Percentiles rank a stretch among this genome's conserved stretches.
phyloP scores from a whole-genome alignment of 2,797 vertebrate genomes.

The Vipera latastei region DNA sequence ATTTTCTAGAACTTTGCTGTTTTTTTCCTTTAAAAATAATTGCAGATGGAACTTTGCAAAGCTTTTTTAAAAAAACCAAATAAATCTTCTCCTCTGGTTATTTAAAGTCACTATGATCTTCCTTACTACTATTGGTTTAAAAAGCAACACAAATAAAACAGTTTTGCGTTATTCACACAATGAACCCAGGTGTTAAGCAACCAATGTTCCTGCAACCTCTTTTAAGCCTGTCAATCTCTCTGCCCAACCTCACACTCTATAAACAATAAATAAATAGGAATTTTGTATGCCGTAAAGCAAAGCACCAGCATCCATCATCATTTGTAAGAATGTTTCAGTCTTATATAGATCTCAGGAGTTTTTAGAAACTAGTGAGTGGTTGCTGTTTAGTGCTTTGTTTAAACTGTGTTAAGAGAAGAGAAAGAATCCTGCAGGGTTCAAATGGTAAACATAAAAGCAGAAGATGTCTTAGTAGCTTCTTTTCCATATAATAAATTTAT shows the following conservation, averaged over 20 bases:
- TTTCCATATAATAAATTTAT: not conserved
- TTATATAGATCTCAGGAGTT: not conserved
- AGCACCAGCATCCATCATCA: not conserved
- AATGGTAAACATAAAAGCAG: not conserved
- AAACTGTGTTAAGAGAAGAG: not conserved
- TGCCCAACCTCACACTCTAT: not conserved
- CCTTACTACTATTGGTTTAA: not conserved
- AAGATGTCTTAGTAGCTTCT: not conserved
- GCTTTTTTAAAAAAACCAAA: not conserved
- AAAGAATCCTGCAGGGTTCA: not conserved
- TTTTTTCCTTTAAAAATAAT: not conserved
- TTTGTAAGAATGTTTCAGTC: not conserved
- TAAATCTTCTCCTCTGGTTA: not conserved
- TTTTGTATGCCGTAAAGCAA: not conserved
- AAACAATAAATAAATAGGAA: not conserved
- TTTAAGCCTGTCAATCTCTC: not conserved
- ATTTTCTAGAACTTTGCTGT: not conserved
- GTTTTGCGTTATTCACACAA: not conserved
- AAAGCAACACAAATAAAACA: not conserved
- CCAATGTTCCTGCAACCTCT: not conserved
- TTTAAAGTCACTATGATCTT: not conserved
- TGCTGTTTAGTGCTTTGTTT: not conserved
- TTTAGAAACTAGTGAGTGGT: not conserved
- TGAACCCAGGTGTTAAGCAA: not conserved
- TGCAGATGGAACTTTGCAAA: not conserved